Evolutionary conservation across 2,113 vertebrate species (phyloP).

Genomic region (Trichechus manatus): DNA sequence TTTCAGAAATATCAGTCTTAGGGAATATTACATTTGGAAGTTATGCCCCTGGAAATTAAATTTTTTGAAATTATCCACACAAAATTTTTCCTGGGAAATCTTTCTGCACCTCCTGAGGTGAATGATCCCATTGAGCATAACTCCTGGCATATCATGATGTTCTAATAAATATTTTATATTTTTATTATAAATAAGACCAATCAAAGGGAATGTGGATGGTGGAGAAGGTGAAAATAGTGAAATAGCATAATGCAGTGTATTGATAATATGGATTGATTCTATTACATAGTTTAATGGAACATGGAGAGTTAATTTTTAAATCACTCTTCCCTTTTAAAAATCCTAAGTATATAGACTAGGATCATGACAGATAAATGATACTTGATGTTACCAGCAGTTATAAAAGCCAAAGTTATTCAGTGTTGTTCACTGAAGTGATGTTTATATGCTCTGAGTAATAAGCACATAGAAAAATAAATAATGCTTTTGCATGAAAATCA

Average conservation of each 20-base stretch:
- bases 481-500: neutral
- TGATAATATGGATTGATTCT: neutral
- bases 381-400: neutral
- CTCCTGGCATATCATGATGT: neutral
- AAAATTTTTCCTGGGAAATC: neutral
- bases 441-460: neutral
- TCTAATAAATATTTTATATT: conserved; percentile 33
- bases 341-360: neutral
- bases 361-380: neutral
- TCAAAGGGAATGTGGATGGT: neutral
- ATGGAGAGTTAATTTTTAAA: neutral
- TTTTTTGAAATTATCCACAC: neutral
- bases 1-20: neutral
- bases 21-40: neutral
- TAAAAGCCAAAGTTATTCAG: neutral
- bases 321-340: neutral
- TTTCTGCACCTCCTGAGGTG: neutral
- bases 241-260: neutral
- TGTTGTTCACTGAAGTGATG: neutral
- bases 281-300: neutral
- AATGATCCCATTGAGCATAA: neutral
- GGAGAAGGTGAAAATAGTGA: neutral
- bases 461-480: neutral
- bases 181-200: neutral
- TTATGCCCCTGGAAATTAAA: neutral